Conservation (phyloP, 2,113 vertebrate species). For the Chunga burmeisteri region DNA sequence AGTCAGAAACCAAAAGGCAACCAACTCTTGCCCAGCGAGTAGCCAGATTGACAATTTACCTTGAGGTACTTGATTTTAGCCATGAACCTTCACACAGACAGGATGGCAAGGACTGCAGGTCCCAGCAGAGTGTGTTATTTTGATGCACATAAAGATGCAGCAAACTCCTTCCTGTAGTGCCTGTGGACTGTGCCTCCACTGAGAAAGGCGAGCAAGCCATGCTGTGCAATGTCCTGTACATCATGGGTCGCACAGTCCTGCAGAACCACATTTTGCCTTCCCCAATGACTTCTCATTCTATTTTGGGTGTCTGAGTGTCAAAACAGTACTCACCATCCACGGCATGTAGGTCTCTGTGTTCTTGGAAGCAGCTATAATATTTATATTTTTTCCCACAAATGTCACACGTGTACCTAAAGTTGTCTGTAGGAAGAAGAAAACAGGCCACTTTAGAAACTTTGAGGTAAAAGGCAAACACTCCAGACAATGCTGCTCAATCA, state of each 20-base stretch:
- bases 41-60: not conserved
- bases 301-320: not conserved
- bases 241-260: fast-evolving
- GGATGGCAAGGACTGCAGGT: not conserved
- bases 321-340: constrained; percentile 88
- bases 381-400: constrained; percentile 99
- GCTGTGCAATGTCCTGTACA: not conserved
- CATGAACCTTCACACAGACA: not conserved
- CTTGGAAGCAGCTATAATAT: constrained; percentile 99
- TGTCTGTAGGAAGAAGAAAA: constrained; percentile 78
- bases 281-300: not conserved
- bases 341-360: constrained; percentile 95
- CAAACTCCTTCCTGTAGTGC: not conserved
- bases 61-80: not conserved
- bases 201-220: fast-evolving
- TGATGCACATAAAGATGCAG: not conserved
- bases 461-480: not conserved
- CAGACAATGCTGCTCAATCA: not conserved
- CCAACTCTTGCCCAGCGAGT: not conserved
- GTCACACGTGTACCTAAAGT: constrained; percentile 97
- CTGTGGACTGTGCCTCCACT: not conserved
- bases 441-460: not conserved
- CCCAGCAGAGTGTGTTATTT: not conserved
- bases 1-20: not conserved
- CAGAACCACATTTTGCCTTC: not conserved